Conservation (phyloP, 2,888 invertebrate species). For the Lasioglossum villosulum region DNA sequence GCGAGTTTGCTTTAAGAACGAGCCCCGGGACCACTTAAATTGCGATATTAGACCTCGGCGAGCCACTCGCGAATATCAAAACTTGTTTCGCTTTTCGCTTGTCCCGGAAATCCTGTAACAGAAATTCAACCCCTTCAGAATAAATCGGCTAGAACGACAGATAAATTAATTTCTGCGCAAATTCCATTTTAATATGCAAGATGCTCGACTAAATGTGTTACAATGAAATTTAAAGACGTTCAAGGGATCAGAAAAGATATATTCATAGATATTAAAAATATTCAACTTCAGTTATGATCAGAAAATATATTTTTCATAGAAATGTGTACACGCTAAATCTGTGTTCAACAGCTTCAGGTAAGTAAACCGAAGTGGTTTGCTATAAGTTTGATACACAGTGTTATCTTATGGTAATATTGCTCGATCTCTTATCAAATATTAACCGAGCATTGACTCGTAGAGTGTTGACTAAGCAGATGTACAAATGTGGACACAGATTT, state of each 20-base stretch:
- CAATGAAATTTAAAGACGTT: too few relatives aligned
- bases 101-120: not conserved
- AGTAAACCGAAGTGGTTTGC: not conserved
- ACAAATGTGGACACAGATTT: not conserved
- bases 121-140: not conserved
- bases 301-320: too few relatives aligned
- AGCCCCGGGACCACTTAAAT: constrained; percentile 22
- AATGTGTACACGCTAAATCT: too few relatives aligned
- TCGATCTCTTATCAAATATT: not conserved
- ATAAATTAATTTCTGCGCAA: not conserved
- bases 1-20: constrained; percentile 41
- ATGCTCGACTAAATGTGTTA: too few relatives aligned
- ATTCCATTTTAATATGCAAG: not conserved
- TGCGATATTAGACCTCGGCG: not conserved
- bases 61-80: not conserved
- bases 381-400: not conserved
- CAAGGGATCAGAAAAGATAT: too few relatives aligned
- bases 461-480: not conserved
- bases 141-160: not conserved
- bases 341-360: too few relatives aligned
- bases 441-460: not conserved
- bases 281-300: too few relatives aligned
- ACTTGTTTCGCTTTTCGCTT: not conserved
- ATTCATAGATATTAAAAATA: too few relatives aligned
- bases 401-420: not conserved